phyloP scores from a whole-genome alignment of 2,797 vertebrate species.

The Emydoidea blandingii region DNA sequence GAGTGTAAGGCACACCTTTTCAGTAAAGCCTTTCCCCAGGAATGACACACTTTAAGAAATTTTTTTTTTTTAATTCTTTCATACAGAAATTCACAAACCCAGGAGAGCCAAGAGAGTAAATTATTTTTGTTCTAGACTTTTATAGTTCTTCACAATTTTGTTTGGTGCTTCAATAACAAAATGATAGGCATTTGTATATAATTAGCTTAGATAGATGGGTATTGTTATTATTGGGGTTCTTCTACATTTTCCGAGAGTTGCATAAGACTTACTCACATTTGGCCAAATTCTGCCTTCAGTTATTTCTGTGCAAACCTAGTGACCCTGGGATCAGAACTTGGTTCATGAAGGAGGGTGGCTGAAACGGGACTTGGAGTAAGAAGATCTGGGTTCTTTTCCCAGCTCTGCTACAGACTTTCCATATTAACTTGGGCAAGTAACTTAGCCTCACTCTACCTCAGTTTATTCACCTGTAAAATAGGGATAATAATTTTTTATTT shows the following conservation, averaged over 20 bases:
- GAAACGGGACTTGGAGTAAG: slow-evolving; percentile 18
- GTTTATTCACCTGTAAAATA: not conserved
- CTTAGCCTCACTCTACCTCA: slow-evolving; percentile 2
- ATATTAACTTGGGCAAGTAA: not conserved
- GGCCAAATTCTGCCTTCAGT: not conserved
- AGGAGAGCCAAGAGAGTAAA: no score
- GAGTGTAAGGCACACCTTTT: no score
- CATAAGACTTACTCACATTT: not conserved
- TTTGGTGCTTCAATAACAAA: not conserved
- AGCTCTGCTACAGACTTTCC: slow-evolving; percentile 25
- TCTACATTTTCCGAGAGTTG: not conserved
- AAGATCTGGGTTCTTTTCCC: not conserved
- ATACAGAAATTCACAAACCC: no score
- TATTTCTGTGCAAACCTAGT: not conserved
- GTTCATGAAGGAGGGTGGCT: not conserved
- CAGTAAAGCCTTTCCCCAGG: no score
- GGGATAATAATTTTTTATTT: not conserved
- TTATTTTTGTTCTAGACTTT: not conserved
- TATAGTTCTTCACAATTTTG: not conserved
- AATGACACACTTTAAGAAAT: no score
- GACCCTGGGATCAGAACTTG: not conserved
- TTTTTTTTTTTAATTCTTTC: no score
- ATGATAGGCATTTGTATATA: not conserved
- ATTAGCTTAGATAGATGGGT: not conserved
- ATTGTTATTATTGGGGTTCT: not conserved